A percentile compares a stretch with the other conserved stretches of the same genome.
These are phyloP conservation scores for Flabesymbios commensalis DNA, from an alignment of 2,888 invertebrate species.

Conservation along the genomic window DNA sequence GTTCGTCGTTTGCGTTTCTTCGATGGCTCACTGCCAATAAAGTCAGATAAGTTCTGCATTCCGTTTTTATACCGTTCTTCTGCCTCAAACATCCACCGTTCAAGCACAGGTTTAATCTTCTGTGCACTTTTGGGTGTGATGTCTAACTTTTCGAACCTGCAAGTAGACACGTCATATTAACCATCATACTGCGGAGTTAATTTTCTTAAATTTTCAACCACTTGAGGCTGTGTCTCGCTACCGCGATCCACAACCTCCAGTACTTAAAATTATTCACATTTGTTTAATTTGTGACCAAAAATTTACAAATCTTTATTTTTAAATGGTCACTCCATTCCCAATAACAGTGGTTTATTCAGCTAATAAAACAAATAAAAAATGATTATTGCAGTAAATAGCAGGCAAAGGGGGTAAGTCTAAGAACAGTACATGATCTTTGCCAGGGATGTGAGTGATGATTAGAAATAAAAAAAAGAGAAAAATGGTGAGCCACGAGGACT, in stretches of 20 bases:
- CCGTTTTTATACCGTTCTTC: constrained; percentile 81
- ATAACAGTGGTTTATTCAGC: no score
- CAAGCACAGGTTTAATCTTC: constrained; percentile 98
- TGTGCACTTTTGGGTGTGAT: constrained; percentile 99
- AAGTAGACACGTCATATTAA: not conserved
- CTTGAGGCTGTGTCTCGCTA: no score
- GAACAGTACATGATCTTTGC: not conserved
- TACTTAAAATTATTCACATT: no score
- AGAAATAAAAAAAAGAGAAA: not conserved
- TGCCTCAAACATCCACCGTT: constrained; percentile 98
- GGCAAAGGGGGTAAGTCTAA: no score
- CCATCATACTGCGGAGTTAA: no score
- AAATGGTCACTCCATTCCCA: no score
- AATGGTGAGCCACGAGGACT: not conserved
- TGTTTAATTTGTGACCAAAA: no score
- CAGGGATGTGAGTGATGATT: not conserved
- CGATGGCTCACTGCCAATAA: constrained; percentile 88
- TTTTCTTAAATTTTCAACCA: no score
- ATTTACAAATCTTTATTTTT: no score
- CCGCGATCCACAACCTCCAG: no score
- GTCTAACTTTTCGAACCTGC: constrained; percentile 94
- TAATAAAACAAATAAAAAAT: no score
- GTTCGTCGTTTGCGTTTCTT: constrained; percentile 96
- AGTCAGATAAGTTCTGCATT: constrained; percentile 91
- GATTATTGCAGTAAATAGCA: no score